These are phyloP conservation scores for Centropus bengalensis DNA, from an alignment of 2,113 vertebrate species.

Conservation along the genomic window DNA sequence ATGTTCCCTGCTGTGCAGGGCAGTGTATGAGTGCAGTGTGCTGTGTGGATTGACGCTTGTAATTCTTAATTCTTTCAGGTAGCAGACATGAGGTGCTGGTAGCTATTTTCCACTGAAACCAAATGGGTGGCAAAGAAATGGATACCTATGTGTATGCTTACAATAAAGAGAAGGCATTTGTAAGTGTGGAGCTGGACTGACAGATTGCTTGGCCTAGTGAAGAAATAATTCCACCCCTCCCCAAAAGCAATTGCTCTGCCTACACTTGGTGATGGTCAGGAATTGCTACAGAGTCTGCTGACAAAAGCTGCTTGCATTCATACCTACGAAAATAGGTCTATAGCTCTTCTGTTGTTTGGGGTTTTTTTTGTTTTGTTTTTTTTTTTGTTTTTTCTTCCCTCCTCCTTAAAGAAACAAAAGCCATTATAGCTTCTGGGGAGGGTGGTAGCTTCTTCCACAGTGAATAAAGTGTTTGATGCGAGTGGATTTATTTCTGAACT, in stretches of 20 bases:
- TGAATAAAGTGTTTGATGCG: background rate
- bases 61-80: background rate
- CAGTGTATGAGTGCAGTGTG: fast-evolving
- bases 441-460: background rate
- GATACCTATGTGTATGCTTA: fast-evolving
- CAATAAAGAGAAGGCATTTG: background rate
- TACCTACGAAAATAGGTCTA: background rate
- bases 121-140: background rate
- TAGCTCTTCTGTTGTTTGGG: background rate
- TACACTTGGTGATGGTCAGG: background rate
- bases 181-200: background rate
- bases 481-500: background rate
- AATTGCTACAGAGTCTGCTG: background rate
- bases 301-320: background rate
- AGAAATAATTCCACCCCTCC: background rate
- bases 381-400: too few species aligned
- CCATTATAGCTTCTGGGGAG: background rate
- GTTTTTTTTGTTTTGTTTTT: too few species aligned
- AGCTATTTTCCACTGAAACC: background rate
- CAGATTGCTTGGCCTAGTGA: background rate
- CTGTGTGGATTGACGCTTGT: background rate
- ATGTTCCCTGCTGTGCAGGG: background rate
- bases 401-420: background rate
- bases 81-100: background rate
- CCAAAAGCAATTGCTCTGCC: background rate